Percentiles rank a stretch among this genome's conserved stretches.
Evolutionary conservation across 1,140 invertebrate species (phyloP).

Genomic region (Dufourea novaeangliae): DNA sequence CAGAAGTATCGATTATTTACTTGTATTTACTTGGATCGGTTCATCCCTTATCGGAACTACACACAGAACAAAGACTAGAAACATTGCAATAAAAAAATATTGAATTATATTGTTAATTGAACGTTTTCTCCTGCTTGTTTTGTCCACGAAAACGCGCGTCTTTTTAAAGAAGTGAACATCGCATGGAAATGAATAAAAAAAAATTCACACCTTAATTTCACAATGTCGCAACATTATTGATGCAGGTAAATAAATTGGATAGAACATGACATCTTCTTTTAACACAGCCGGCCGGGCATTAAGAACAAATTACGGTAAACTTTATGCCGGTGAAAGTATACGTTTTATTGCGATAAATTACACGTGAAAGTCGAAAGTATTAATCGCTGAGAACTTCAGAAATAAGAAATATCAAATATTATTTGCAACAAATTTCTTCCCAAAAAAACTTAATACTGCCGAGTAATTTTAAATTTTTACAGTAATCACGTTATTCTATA

Average conservation of each 20-base stretch:
- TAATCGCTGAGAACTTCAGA: background rate
- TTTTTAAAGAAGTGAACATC: no score
- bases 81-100: no score
- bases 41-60: no score
- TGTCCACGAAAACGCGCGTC: no score
- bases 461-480: no score
- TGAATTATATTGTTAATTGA: no score
- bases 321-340: slow-evolving; percentile 2
- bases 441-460: background rate
- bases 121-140: no score
- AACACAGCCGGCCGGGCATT: background rate
- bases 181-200: no score
- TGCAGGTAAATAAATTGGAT: background rate
- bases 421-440: background rate
- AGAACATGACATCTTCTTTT: background rate
- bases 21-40: no score
- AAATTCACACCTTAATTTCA: background rate
- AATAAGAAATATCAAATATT: background rate
- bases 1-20: no score
- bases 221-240: background rate
- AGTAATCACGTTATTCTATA: no score
- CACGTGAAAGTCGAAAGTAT: slow-evolving; percentile 17
- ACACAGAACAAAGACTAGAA: no score
- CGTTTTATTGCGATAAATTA: slow-evolving; percentile 26
- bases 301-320: background rate